Base-by-base conservation (phyloP, 2,888 invertebrate species). In the Maniola hyperantus region DNA sequence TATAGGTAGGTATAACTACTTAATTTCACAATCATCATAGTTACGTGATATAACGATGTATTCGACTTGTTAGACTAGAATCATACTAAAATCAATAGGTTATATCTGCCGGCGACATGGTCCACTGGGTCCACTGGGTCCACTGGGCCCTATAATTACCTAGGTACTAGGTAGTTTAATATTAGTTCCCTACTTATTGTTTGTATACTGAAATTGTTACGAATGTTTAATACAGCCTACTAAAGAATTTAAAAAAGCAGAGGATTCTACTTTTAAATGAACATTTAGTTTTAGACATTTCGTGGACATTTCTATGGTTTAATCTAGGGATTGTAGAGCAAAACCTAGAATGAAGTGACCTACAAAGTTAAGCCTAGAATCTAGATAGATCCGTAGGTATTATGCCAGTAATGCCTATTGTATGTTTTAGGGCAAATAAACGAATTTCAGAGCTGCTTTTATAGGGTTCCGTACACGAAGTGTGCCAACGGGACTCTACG, bases 281-380 rank as follows among this genome's bases (percentile, higher is more conserved):
- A 33, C 44, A 7, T 54, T 42, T 44, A 44, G 44, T 44, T 44
- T 63, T 46, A 63, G 46, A 20, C 63, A 26, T 64, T 55, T 55
- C 36, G 54, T 46, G 54, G 46, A 20, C 63, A 26, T 64, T 55
- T 55, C 36, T 46, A 48, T 42, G 50, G 58, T 44, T 65, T 58
- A 65, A 65, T 64, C 54, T 50, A 64, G 44, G 36, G 64, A 46
- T 57, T 42, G 34, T n/a, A 64, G 64, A 48, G 57, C 64, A 42
- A 63, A 61, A 58, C 58, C 42, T 50, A 50, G 58, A 44, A 34
- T 55, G 58, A 15, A 65, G 50, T 58, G 58, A 51, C 64, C 58
- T 58, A 51, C 50, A 51, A 55, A 63, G 42, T 42, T 62, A 53
- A 53, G 39, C 39, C 53, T 39, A 53, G 51, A 53, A 26, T 26